Conservation (phyloP, 2,797 vertebrate genomes). For the Cyprinella venusta region DNA sequence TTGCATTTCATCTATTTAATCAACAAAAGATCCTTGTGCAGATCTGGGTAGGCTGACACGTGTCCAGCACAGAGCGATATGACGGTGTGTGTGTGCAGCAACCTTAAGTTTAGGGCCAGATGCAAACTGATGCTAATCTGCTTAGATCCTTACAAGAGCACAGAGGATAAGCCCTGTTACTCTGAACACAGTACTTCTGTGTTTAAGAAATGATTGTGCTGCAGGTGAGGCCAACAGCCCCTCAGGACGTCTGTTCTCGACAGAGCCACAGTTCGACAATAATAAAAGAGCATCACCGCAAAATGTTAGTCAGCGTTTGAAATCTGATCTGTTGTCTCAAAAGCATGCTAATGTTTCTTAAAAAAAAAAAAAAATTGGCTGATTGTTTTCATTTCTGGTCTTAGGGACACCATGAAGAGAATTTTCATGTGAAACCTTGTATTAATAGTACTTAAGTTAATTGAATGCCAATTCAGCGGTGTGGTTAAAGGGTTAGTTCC, state of each 20-base stretch:
- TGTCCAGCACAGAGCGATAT: slow-evolving; percentile 58
- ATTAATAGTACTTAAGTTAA: neutral
- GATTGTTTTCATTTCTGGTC: neutral
- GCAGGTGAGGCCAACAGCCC: slow-evolving; percentile 28
- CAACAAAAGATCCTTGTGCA: slow-evolving; percentile 9
- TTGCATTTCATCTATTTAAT: slow-evolving; percentile 1
- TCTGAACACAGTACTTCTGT: slow-evolving; percentile 59
- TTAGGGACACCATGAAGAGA: neutral
- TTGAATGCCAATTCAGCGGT: neutral
- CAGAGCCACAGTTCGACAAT: neutral
- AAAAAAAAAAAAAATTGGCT: neutral
- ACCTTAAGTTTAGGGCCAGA: slow-evolving; percentile 71
- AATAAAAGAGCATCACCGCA: neutral
- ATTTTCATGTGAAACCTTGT: neutral
- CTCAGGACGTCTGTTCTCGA: slow-evolving; percentile 11
- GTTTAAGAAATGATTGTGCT: slow-evolving; percentile 40
- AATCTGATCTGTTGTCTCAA: neutral
- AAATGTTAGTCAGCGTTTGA: slow-evolving; percentile 3
- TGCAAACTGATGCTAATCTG: slow-evolving; percentile 76
- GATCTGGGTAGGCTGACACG: slow-evolving; percentile 21
- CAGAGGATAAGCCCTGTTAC: slow-evolving; percentile 68
- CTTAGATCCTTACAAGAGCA: slow-evolving; percentile 71
- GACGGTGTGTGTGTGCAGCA: slow-evolving; percentile 49
- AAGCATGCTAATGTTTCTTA: neutral
- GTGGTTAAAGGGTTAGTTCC: neutral